Conservation (phyloP, 2,888 invertebrate genomes). For the Hanleya hanleyi region DNA sequence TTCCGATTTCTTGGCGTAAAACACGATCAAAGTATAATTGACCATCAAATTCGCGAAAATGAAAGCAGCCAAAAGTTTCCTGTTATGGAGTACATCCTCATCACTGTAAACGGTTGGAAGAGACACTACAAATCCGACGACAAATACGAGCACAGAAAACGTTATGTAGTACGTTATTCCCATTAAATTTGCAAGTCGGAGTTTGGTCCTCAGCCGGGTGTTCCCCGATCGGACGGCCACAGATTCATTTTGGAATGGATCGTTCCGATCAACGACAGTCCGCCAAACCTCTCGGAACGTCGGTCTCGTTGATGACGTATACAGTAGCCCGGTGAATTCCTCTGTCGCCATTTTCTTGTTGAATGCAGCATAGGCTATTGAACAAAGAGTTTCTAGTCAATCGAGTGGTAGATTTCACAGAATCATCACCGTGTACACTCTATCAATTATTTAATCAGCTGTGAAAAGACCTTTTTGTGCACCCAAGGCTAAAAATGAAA, state of each 20-base stretch:
- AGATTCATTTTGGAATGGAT: too few species aligned
- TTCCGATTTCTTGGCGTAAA: conserved; percentile 41
- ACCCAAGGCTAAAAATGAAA: too few species aligned
- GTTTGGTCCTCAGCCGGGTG: not conserved
- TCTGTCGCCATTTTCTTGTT: too few species aligned
- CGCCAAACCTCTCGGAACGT: not conserved
- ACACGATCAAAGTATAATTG: conserved; percentile 51
- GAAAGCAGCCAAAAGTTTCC: conserved; percentile 40
- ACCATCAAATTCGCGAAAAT: conserved; percentile 43
- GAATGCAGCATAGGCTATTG: too few species aligned
- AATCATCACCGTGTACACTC: too few species aligned
- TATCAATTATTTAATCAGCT: too few species aligned
- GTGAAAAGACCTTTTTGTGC: too few species aligned
- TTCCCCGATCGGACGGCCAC: too few species aligned
- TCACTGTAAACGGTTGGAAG: not conserved
- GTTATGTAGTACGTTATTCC: not conserved
- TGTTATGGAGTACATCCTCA: not conserved
- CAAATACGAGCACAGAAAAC: not conserved
- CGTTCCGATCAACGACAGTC: too few species aligned
- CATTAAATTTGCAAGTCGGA: not conserved
- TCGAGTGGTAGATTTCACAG: too few species aligned
- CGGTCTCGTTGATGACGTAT: not conserved
- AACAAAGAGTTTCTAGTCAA: too few species aligned
- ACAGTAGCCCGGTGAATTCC: too few species aligned
- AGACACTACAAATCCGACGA: not conserved